phyloP scores from a whole-genome alignment of 2,113 vertebrate species.

The Ibidorhyncha struthersii region DNA sequence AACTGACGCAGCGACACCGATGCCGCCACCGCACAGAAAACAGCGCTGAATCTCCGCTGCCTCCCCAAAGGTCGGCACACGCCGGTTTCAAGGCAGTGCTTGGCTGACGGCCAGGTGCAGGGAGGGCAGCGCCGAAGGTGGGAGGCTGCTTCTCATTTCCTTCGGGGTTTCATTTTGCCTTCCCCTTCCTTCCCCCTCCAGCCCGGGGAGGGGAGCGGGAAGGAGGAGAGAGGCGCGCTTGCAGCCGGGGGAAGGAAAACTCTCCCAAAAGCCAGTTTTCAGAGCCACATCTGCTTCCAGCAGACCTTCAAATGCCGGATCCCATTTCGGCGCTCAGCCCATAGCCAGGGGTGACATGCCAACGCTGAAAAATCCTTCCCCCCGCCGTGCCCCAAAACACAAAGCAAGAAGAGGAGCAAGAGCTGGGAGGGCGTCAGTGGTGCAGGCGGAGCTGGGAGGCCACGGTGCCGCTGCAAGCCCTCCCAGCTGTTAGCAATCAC shows the following conservation, averaged over 20 bases:
- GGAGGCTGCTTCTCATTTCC: constrained; percentile 14
- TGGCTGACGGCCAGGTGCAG: neutral
- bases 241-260: neutral
- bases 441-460: neutral
- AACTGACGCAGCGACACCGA: fast-evolving
- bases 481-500: constrained; percentile 37
- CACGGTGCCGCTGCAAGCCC: neutral
- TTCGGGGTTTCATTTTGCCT: neutral
- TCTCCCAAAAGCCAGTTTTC: neutral
- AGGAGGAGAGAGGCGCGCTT: neutral
- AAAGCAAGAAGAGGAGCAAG: neutral
- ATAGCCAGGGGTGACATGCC: neutral
- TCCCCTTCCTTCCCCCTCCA: neutral
- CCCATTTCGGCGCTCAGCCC: neutral
- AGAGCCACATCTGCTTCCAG: neutral
- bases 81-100: neutral
- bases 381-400: neutral
- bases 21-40: fast-evolving
- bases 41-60: fast-evolving
- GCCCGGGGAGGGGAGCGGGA: neutral
- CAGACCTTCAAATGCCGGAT: neutral
- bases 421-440: neutral
- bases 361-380: neutral
- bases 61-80: fast-evolving
- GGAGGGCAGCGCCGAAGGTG: neutral